Percentiles rank a stretch among this genome's conserved stretches.
Conservation (phyloP, 2,888 invertebrate genomes). For the Cryptophagus acutangulus region DNA sequence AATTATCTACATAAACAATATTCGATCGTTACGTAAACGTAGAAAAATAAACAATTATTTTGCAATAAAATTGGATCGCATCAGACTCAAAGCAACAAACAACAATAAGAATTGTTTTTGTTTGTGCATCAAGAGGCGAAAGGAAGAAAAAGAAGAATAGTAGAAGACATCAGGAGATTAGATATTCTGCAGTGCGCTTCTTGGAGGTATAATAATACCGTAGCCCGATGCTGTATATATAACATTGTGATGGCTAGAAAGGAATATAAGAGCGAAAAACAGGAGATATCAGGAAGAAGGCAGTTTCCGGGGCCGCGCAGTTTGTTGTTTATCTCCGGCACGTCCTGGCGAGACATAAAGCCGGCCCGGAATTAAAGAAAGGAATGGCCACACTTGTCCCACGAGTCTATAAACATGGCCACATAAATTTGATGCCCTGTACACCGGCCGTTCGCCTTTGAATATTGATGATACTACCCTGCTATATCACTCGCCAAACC, state of each 20-base stretch:
- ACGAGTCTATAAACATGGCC: conserved; percentile 50
- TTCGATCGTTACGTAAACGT: no score
- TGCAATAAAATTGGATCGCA: no score
- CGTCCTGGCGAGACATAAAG: conserved; percentile 48
- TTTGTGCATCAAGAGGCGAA: no score
- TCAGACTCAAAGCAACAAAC: no score
- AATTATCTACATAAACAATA: no score
- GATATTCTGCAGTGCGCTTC: conserved; percentile 6
- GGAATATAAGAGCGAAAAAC: conserved; percentile 8
- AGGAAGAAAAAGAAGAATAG: no score
- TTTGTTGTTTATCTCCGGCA: conserved; percentile 42
- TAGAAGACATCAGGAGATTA: conserved; percentile 11
- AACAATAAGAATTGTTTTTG: no score
- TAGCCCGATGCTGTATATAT: conserved; percentile 7
- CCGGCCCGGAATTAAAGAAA: conserved; percentile 48
- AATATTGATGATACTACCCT: conserved; percentile 48
- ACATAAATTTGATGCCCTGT: conserved; percentile 50
- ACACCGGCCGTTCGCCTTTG: conserved; percentile 43
- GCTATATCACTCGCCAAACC: conserved; percentile 40
- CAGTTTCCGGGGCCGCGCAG: conserved; percentile 24
- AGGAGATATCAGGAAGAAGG: conserved; percentile 13
- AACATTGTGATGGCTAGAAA: conserved; percentile 4
- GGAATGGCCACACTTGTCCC: conserved; percentile 49
- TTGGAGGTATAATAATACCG: conserved; percentile 7
- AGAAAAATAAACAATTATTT: no score